These are phyloP conservation scores for Xiphorhynchus elegans DNA, from an alignment of 2,113 vertebrate species.

Conservation along the genomic window DNA sequence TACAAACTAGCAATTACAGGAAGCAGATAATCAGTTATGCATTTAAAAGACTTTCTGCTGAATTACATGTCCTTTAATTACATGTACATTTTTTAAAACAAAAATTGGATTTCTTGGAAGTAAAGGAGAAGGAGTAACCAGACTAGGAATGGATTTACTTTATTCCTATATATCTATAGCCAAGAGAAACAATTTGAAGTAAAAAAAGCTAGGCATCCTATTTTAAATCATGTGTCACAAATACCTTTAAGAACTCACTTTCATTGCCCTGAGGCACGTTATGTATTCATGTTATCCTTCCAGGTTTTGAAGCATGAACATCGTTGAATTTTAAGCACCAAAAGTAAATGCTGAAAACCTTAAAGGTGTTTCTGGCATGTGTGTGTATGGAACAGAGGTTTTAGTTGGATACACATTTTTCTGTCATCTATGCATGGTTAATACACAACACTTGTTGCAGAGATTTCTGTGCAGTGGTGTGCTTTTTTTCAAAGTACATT, in stretches of 20 bases:
- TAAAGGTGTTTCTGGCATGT: not conserved
- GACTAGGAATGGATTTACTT: not conserved
- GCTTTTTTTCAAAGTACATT: not conserved
- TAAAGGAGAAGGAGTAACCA: slow-evolving; percentile 13
- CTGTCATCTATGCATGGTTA: not conserved
- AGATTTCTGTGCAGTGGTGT: not conserved
- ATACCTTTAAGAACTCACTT: not conserved
- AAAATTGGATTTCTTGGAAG: slow-evolving; percentile 54
- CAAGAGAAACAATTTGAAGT: not conserved
- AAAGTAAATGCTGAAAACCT: not conserved
- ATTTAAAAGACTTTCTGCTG: slow-evolving; percentile 68
- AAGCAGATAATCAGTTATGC: slow-evolving; percentile 71
- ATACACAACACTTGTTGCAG: not conserved
- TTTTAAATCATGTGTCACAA: slow-evolving; percentile 15
- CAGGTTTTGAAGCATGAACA: not conserved
- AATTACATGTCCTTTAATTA: slow-evolving; percentile 68
- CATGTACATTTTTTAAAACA: slow-evolving; percentile 48
- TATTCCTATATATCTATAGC: not conserved
- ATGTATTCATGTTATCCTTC: not conserved
- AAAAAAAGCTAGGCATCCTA: slow-evolving; percentile 11
- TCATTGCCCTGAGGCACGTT: not conserved
- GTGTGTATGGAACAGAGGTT: not conserved
- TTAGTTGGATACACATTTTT: not conserved
- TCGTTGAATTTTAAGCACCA: not conserved
- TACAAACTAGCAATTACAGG: slow-evolving; percentile 72